Conservation (phyloP, 2,113 vertebrate genomes). For the Neotoma lepida region DNA sequence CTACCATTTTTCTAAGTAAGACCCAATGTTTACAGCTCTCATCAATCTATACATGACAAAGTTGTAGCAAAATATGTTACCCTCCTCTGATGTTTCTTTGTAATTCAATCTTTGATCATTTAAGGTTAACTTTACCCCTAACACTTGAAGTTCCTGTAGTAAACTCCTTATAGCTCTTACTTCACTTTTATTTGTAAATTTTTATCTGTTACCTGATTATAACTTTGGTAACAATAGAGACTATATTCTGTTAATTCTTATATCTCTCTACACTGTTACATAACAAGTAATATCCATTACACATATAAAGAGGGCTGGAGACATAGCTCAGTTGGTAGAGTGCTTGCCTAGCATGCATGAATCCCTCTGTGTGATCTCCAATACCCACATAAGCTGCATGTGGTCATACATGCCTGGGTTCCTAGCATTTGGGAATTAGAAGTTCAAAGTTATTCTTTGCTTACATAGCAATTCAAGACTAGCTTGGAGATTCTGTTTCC, state of each 20-base stretch:
- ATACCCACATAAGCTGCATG: too few relatives aligned
- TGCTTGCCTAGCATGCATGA: background rate
- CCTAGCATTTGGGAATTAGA: background rate
- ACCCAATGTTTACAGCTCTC: background rate
- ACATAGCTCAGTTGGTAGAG: background rate
- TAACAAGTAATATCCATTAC: background rate
- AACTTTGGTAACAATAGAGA: background rate
- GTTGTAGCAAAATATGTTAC: background rate
- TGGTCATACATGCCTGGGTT: too few relatives aligned
- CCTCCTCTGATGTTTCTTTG: background rate
- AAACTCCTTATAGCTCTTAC: slow-evolving; percentile 6
- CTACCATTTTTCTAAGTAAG: slow-evolving; percentile 44
- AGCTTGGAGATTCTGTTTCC: too few relatives aligned
- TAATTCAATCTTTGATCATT: slow-evolving; percentile 23
- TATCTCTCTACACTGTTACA: background rate
- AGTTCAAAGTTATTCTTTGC: background rate
- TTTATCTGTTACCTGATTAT: slow-evolving; percentile 2
- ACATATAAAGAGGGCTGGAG: background rate
- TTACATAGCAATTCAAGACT: background rate
- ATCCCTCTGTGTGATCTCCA: background rate
- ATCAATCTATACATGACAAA: background rate
- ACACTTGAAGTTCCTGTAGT: background rate
- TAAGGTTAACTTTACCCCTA: background rate
- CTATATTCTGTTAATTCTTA: background rate
- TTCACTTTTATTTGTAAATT: slow-evolving; percentile 20